Conservation (phyloP, 2,888 invertebrate species). For the Tricholauxania praeusta region DNA sequence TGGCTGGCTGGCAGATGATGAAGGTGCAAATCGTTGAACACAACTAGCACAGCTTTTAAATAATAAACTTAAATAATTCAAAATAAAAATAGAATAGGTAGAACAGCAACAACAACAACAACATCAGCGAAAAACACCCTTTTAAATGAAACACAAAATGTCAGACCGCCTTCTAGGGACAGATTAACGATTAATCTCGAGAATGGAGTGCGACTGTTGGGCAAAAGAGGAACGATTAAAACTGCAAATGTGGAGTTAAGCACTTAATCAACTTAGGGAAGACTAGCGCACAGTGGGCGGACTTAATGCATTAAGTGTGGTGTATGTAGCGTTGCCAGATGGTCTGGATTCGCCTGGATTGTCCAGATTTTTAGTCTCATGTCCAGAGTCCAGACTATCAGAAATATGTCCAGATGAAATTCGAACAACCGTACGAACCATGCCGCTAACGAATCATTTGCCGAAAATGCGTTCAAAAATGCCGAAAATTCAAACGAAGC, state of each 20-base stretch:
- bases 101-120: slow-evolving; percentile 21
- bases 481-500: too few relatives aligned
- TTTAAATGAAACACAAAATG: slow-evolving; percentile 49
- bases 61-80: slow-evolving; percentile 1
- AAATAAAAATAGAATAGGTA: slow-evolving; percentile 20
- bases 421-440: too few relatives aligned
- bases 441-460: too few relatives aligned
- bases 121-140: slow-evolving; percentile 23
- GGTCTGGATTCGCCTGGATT: too few relatives aligned
- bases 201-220: slow-evolving; percentile 40
- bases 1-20: neutral
- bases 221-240: slow-evolving; percentile 34
- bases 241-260: slow-evolving; percentile 22
- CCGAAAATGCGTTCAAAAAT: too few relatives aligned
- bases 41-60: neutral
- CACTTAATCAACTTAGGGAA: slow-evolving; percentile 25
- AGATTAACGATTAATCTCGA: slow-evolving; percentile 66
- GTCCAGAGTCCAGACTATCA: too few relatives aligned
- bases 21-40: neutral
- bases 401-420: too few relatives aligned
- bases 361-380: too few relatives aligned
- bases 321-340: too few relatives aligned
- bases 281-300: neutral
- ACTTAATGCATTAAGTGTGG: neutral
- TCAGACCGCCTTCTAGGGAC: slow-evolving; percentile 65